Base-by-base conservation (phyloP, 2,113 vertebrate genomes). In the Motacilla tschutschensis region DNA sequence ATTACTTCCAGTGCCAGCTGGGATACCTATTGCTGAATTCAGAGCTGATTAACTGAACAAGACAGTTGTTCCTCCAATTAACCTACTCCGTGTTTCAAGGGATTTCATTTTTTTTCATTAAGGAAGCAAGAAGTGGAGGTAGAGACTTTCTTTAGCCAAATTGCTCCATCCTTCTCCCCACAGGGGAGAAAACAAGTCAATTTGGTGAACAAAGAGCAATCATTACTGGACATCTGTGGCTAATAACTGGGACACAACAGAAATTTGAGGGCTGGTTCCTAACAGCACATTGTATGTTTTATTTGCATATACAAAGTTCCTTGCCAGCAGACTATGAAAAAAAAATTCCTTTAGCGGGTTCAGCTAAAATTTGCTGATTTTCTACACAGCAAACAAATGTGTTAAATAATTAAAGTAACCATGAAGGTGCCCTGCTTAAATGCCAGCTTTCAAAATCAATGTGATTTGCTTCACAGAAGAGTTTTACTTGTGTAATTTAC, bases 1-100 rank as follows among this genome's bases (percentile, higher is more conserved):
- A 76, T 82, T 91, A 72, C 83, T 93, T 88, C 48, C 87, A 88
- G 60, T 91, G 91, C 86, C 93, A 94, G 77, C 87, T 95, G 92
- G 85, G 88, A 82, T 93, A 81, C 79, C 89, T 94, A 79, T 28
- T 85, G 87, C 69, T 89, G 62, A 94, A 79, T 88, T 93, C 58
- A 91, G 80, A 88, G 77, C 58, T 94, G 87, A 94, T 95, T 93
- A 93, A 88, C 65, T 87, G 76, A 87, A 79, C 69, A 81, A 94
- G 83, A 57, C 69, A 74, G 85, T 92, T 88, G 78, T 89, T 92
- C 43, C 85, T 86, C 74, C 72, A 92, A 91, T 94, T 94, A 94
- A 86, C 81, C 65, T 90, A 71, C 63, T 87, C 77, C 12, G 31
- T 44, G 71, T 90, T 94, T 88, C 90, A 75, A 85, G 77, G 90